Evolutionary conservation across 1,140 invertebrate species (phyloP), one percentile per base, ranked within the genome.

Genomic region (Calosoma granatense): DNA sequence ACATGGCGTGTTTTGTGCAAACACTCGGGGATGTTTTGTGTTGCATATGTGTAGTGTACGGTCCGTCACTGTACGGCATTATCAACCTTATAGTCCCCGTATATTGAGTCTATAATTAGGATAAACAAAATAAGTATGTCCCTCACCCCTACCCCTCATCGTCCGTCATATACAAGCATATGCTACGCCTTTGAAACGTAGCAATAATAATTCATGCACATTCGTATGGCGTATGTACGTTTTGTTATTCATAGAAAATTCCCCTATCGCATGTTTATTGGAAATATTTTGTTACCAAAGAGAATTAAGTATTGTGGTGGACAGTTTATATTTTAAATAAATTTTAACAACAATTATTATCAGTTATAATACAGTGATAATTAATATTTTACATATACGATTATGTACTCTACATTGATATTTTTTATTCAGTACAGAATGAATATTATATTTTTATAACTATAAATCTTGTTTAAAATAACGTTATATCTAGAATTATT

Each of bases 1-100:
- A 53, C 51, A 15, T 19, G 19, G 30, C 59, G 57, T 60, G 62
- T 60, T 47, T 47, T 47, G 41, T 47, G 41, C 41, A 47, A 47
- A 47, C 41, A 47, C 41, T 47, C 15, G 41, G 41, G 41, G 41
- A 36, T 47, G 41, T 47, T 11, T 47, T 47, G 41, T 47, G n/a
- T n/a, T n/a, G 41, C 41, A 47, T 17, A 47, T 47, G 41, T 47
- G 41, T 12, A 12, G 41, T 17, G 17, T 47, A 17, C 17, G 41
- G 9, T 9, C 26, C 26, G 26, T n/a, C 26, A 36, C 26, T 36
- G n/a, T 6, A 36, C 26, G n/a, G 6, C 9, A 47, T 12, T 17
- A 47, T 47, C 9, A 11, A 17, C 6, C 6, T 47, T 47, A 17
- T 47, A 47, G 4, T 6, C 9, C 9, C 6, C 9, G 41, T 17